phyloP scores from a whole-genome alignment of 2,888 invertebrate species.

The Dendrolimus pini region DNA sequence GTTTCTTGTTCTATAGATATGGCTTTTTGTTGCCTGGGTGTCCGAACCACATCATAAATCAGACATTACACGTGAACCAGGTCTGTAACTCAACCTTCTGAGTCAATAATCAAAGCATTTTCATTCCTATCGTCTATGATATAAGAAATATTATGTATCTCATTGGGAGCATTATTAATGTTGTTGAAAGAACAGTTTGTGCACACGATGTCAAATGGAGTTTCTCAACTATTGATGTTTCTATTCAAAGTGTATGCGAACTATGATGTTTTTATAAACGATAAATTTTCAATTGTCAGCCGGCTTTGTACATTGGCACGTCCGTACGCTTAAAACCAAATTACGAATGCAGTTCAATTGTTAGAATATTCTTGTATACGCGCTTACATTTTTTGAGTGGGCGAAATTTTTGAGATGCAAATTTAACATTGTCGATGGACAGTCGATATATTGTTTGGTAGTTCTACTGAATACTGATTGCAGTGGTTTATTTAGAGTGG shows the following conservation, averaged over 20 bases:
- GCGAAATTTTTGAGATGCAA: background rate
- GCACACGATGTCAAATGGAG: constrained; percentile 45
- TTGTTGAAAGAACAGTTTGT: constrained; percentile 21
- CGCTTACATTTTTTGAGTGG: background rate
- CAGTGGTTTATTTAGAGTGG: constrained; percentile 25
- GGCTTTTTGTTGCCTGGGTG: constrained; percentile 65
- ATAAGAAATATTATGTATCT: background rate
- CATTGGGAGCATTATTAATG: constrained; percentile 9
- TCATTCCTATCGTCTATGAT: background rate
- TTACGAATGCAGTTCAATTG: background rate
- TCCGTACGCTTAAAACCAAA: constrained; percentile 19
- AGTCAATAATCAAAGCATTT: background rate
- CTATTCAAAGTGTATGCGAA: constrained; percentile 46
- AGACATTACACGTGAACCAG: constrained; percentile 18
- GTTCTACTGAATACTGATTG: constrained; percentile 37
- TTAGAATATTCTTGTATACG: background rate
- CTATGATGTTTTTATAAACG: constrained; percentile 61
- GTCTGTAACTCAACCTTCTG: background rate
- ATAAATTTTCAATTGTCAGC: constrained; percentile 57
- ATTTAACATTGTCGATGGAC: constrained; percentile 1
- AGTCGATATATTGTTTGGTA: constrained; percentile 20
- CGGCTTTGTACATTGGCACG: constrained; percentile 44
- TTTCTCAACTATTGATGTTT: constrained; percentile 55
- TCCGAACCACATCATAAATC: constrained; percentile 72
- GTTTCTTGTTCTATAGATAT: constrained; percentile 68